These are phyloP conservation scores for Eciton burchellii DNA, from an alignment of 1,140 invertebrate species.

Conservation along the genomic window DNA sequence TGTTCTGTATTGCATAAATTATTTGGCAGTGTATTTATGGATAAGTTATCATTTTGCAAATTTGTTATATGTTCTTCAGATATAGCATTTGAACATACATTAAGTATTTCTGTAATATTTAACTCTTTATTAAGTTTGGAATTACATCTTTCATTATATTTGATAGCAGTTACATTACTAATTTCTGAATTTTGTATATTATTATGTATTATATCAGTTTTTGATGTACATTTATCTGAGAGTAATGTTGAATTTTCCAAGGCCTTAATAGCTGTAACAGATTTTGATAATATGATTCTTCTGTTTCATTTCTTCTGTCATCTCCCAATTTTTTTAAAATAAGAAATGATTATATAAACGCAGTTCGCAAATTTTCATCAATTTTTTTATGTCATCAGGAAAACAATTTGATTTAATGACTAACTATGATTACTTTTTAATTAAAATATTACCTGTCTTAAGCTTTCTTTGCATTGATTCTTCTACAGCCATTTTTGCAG, in stretches of 20 bases:
- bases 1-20: neutral
- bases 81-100: neutral
- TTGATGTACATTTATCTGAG: slow-evolving; percentile 6
- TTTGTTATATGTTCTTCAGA: slow-evolving; percentile 6
- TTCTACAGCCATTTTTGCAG: neutral
- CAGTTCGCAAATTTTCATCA: neutral
- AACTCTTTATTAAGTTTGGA: slow-evolving; percentile 33
- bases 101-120: neutral
- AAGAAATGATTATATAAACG: neutral
- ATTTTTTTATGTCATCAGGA: neutral
- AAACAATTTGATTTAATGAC: slow-evolving; percentile 28
- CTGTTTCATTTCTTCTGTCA: neutral
- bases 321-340: neutral
- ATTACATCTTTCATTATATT: slow-evolving; percentile 3
- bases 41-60: slow-evolving; percentile 16
- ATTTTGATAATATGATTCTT: slow-evolving; percentile 19
- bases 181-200: slow-evolving; percentile 1
- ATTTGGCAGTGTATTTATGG: slow-evolving; percentile 4
- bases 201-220: slow-evolving; percentile 17
- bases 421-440: slow-evolving; percentile 46
- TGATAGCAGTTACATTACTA: neutral
- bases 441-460: slow-evolving; percentile 56
- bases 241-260: slow-evolving; percentile 14
- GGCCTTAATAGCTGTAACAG: slow-evolving; percentile 23
- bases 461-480: slow-evolving; percentile 3